These are phyloP conservation scores for Melanotaenia pygmaea DNA, from an alignment of 2,797 vertebrate genomes.

Conservation along the genomic window DNA sequence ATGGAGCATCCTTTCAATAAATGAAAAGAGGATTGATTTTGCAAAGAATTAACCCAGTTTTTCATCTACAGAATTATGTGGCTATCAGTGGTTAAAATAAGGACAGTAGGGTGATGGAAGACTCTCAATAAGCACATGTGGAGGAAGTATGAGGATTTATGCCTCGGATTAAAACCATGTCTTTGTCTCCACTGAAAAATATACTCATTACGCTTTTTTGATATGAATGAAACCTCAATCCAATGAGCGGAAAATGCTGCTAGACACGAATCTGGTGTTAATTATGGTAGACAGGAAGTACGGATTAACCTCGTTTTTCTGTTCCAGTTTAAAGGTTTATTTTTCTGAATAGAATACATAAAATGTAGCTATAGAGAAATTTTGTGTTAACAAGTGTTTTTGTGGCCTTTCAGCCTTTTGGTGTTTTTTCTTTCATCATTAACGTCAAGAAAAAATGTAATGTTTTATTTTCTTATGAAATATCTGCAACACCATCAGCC, in stretches of 20 bases:
- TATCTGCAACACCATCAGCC: too few species aligned
- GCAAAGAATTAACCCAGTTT: conserved; percentile 54
- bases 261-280: conserved; percentile 53
- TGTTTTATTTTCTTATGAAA: too few species aligned
- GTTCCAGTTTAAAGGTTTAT: conserved; percentile 37
- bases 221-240: conserved; percentile 55
- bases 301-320: conserved; percentile 74
- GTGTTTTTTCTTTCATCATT: too few species aligned
- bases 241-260: conserved; percentile 41
- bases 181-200: conserved; percentile 45
- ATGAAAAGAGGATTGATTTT: conserved; percentile 31
- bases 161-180: conserved; percentile 51
- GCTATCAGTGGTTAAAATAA: conserved; percentile 33
- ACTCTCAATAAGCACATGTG: conserved; percentile 19
- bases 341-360: conserved; percentile 9
- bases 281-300: conserved; percentile 61
- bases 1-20: conserved; percentile 28
- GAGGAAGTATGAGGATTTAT: conserved; percentile 59
- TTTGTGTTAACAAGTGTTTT: background rate
- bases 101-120: conserved; percentile 22
- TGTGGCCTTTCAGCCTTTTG: too few species aligned
- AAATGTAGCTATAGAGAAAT: background rate
- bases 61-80: conserved; percentile 31
- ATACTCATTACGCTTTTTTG: conserved; percentile 30
- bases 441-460: too few species aligned